phyloP scores from a whole-genome alignment of 2,888 invertebrate genomes.

The Trimorus sp. region DNA sequence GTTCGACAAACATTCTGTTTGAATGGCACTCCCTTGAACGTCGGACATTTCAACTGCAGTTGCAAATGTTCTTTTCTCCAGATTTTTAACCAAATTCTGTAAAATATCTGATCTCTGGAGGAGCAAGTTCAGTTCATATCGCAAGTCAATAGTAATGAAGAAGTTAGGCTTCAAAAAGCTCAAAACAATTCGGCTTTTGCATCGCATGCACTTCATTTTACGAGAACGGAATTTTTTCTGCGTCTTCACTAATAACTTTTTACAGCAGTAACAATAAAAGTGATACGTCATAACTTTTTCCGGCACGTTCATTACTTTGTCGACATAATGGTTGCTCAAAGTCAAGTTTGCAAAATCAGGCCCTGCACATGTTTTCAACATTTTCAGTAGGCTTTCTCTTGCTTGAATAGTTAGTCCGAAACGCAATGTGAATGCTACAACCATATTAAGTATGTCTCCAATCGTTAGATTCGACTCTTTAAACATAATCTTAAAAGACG shows the following conservation, averaged over 20 bases:
- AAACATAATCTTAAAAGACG: slow-evolving; percentile 44
- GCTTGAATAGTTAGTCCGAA: slow-evolving; percentile 27
- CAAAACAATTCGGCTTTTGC: neutral
- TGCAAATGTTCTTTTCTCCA: neutral
- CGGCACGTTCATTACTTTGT: slow-evolving; percentile 32
- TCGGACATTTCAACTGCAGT: neutral
- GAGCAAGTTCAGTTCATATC: slow-evolving; percentile 19
- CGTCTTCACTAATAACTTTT: slow-evolving; percentile 19
- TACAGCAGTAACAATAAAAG: slow-evolving; percentile 47
- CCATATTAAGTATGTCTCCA: slow-evolving; percentile 40
- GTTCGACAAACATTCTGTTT: neutral
- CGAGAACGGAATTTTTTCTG: too few relatives aligned
- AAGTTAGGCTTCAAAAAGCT: slow-evolving; percentile 14
- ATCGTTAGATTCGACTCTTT: slow-evolving; percentile 33
- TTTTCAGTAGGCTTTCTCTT: slow-evolving; percentile 8
- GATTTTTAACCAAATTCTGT: neutral
- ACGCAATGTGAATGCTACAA: slow-evolving; percentile 25
- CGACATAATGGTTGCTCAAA: too few relatives aligned
- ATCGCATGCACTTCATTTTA: too few relatives aligned
- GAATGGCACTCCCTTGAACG: slow-evolving; percentile 10
- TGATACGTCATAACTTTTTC: slow-evolving; percentile 22
- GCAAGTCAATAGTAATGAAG: slow-evolving; percentile 22
- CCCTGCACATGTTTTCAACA: slow-evolving; percentile 42
- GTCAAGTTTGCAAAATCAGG: slow-evolving; percentile 20
- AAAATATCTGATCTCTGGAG: slow-evolving; percentile 17